These are phyloP conservation scores for Agriotes lineatus DNA, from an alignment of 2,888 invertebrate genomes.

Conservation along the genomic window DNA sequence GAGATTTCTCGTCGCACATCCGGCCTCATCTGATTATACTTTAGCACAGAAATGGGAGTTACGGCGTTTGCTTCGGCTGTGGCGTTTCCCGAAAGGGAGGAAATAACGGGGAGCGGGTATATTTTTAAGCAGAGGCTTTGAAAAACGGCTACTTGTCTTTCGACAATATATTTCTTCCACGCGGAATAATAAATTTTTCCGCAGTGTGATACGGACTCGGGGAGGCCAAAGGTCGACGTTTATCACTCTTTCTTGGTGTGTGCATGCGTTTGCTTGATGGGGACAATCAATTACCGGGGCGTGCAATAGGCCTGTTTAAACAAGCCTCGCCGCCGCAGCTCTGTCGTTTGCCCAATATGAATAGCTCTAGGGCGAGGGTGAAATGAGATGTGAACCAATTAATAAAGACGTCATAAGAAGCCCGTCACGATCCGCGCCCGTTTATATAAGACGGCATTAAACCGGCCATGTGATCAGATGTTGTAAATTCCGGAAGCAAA, in stretches of 20 bases:
- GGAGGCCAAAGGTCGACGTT: slow-evolving; percentile 46
- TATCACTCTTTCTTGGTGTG: slow-evolving; percentile 44
- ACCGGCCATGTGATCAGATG: not conserved
- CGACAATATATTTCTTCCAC: slow-evolving; percentile 23
- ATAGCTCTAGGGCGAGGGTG: slow-evolving; percentile 36
- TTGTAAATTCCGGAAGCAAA: slow-evolving; percentile 4
- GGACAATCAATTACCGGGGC: slow-evolving; percentile 48
- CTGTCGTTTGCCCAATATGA: slow-evolving; percentile 38
- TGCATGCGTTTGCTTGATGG: slow-evolving; percentile 49
- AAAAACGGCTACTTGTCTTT: slow-evolving; percentile 28
- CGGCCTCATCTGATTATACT: not conserved
- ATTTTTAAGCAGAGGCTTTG: slow-evolving; percentile 25
- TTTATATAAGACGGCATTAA: slow-evolving; percentile 17
- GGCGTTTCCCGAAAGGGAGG: slow-evolving; percentile 8
- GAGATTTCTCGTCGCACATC: not conserved
- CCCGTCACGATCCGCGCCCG: slow-evolving; percentile 16
- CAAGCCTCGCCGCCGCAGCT: slow-evolving; percentile 41
- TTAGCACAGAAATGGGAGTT: slow-evolving; percentile 1
- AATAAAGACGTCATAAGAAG: slow-evolving; percentile 47
- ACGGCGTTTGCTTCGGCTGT: slow-evolving; percentile 3
- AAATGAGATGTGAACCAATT: slow-evolving; percentile 47
- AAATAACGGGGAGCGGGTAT: not conserved
- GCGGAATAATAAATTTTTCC: slow-evolving; percentile 27
- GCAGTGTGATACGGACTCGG: slow-evolving; percentile 28
- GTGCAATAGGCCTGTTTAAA: slow-evolving; percentile 48